These are phyloP conservation scores for Poeciliopsis gracilis DNA, from an alignment of 2,797 vertebrate species.

Conservation along the genomic window DNA sequence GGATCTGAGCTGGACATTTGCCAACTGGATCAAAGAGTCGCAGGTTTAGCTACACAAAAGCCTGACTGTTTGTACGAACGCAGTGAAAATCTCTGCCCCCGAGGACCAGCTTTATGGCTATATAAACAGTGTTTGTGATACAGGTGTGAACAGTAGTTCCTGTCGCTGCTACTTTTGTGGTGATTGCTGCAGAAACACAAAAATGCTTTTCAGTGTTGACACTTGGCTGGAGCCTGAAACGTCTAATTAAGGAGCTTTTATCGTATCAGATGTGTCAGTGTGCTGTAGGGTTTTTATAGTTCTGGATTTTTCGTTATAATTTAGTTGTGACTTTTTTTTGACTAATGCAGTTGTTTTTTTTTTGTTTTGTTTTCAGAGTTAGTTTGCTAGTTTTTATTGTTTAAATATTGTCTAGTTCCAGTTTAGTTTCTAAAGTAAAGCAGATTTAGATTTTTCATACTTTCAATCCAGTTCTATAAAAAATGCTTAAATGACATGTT, in stretches of 20 bases:
- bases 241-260: slow-evolving; percentile 34
- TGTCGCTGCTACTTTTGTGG: slow-evolving; percentile 46
- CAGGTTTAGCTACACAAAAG: slow-evolving; percentile 71
- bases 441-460: no score
- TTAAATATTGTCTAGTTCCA: no score
- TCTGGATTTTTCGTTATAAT: no score
- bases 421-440: no score
- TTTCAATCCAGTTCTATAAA: no score
- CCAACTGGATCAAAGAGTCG: slow-evolving; percentile 63
- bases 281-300: no score
- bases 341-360: no score
- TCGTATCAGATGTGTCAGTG: slow-evolving; percentile 18
- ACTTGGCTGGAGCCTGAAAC: slow-evolving; percentile 26
- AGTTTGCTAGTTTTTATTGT: no score
- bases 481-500: no score
- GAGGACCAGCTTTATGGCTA: slow-evolving; percentile 43
- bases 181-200: slow-evolving; percentile 45
- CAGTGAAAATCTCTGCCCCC: slow-evolving; percentile 46
- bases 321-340: no score
- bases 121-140: slow-evolving; percentile 57
- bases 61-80: slow-evolving; percentile 64
- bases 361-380: no score
- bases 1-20: slow-evolving; percentile 52
- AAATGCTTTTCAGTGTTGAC: slow-evolving; percentile 43
- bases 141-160: slow-evolving; percentile 50